Evolutionary conservation across 2,888 invertebrate species (phyloP).

Genomic region (Camptogramma bilineatum): DNA sequence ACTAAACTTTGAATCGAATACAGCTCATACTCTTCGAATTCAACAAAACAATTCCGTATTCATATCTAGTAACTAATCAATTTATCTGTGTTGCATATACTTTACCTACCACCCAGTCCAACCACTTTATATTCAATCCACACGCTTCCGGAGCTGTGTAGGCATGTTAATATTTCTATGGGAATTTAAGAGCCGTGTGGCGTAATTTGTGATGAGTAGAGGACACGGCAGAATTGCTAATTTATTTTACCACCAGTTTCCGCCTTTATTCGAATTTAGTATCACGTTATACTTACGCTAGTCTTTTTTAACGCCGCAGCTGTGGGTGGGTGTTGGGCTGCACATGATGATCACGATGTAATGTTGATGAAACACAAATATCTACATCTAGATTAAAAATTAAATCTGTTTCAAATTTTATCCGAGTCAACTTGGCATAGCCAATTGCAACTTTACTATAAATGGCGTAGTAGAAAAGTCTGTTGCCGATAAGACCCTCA

Average conservation of each 20-base stretch:
- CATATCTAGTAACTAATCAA: not conserved
- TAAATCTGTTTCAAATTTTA: no score
- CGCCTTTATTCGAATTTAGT: not conserved
- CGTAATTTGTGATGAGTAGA: not conserved
- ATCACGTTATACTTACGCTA: not conserved
- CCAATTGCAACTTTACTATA: not conserved
- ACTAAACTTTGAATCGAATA: no score
- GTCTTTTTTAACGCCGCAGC: no score
- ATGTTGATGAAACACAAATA: no score
- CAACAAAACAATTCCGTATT: not conserved
- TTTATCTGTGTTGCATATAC: slow-evolving; percentile 2
- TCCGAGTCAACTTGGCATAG: no score
- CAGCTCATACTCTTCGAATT: not conserved
- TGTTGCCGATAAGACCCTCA: slow-evolving; percentile 26
- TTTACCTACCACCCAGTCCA: not conserved
- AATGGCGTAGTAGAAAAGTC: slow-evolving; percentile 10
- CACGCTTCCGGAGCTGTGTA: slow-evolving; percentile 59
- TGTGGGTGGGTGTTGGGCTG: no score
- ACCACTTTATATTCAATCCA: slow-evolving; percentile 55
- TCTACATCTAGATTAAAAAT: no score
- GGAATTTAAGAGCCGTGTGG: slow-evolving; percentile 48
- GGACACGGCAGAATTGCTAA: not conserved
- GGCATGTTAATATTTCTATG: slow-evolving; percentile 59
- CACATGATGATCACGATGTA: no score
- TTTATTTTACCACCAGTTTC: not conserved